Evolutionary conservation across 2,113 vertebrate species (phyloP).

Genomic region (Takifugu flavidus): DNA sequence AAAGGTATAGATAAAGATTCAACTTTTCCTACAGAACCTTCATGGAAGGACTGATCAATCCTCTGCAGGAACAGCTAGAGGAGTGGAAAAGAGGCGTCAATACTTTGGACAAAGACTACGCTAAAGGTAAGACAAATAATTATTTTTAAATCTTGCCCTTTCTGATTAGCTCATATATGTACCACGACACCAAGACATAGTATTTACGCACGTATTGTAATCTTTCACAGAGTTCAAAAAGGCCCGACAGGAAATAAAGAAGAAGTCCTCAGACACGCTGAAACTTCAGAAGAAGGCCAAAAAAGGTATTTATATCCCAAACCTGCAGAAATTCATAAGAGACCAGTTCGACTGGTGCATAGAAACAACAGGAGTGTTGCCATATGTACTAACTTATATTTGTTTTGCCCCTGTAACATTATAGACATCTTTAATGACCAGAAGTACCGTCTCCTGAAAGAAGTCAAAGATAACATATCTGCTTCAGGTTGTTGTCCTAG

Average conservation of each 20-base stretch:
- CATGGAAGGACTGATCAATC: conserved; percentile 92
- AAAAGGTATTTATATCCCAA: conserved; percentile 80
- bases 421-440: background rate
- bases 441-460: background rate
- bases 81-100: conserved; percentile 95
- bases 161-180: background rate
- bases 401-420: background rate
- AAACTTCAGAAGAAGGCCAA: conserved; percentile 97
- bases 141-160: background rate
- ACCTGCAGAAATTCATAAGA: background rate
- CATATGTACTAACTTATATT: background rate
- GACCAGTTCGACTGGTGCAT: background rate
- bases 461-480: background rate
- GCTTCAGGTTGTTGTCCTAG: background rate
- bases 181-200: background rate
- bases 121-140: conserved; percentile 79
- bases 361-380: background rate
- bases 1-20: too few species aligned
- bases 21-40: conserved; percentile 75
- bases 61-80: conserved; percentile 94
- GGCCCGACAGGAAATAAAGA: conserved; percentile 95
- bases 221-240: conserved; percentile 86
- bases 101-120: conserved; percentile 94
- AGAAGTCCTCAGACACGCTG: conserved; percentile 93
- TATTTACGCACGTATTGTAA: conserved; percentile 1